Evolutionary conservation across 2,888 invertebrate genomes (phyloP).

Genomic region (Opisthograptis luteolata): DNA sequence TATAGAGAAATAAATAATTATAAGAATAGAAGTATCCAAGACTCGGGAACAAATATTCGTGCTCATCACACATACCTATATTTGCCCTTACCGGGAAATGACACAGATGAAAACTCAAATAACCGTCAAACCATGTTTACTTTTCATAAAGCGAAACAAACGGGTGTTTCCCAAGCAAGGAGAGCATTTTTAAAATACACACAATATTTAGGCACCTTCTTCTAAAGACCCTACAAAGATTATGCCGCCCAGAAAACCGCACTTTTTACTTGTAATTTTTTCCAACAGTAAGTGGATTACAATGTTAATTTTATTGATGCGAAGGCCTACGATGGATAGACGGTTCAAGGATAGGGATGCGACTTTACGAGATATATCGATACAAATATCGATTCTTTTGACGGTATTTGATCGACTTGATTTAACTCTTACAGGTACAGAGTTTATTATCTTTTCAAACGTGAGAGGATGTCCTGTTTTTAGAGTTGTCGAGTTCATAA

Average conservation of each 20-base stretch:
- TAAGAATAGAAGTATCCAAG: too few relatives aligned
- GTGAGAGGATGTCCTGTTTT: too few relatives aligned
- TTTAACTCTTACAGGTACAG: too few relatives aligned
- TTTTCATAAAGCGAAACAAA: background rate
- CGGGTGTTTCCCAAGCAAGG: background rate
- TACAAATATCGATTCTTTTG: background rate
- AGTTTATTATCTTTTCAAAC: too few relatives aligned
- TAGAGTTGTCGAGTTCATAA: too few relatives aligned
- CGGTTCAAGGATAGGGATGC: conserved; percentile 29
- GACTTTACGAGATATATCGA: background rate
- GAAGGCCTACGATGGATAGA: conserved; percentile 67
- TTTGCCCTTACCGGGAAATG: too few relatives aligned
- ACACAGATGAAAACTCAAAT: too few relatives aligned
- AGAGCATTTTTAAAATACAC: conserved; percentile 10
- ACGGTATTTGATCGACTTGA: too few relatives aligned
- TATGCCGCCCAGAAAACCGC: conserved; percentile 48
- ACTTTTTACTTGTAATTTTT: conserved; percentile 71
- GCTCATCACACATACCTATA: too few relatives aligned
- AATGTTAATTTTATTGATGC: conserved; percentile 83
- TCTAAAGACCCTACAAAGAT: conserved; percentile 37
- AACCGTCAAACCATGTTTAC: too few relatives aligned
- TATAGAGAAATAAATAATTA: too few relatives aligned
- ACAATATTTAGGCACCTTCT: conserved; percentile 26
- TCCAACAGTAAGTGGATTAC: conserved; percentile 79
- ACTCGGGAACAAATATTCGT: too few relatives aligned